These are phyloP conservation scores for Habropoda laboriosa DNA, from an alignment of 1,140 invertebrate genomes.

Conservation along the genomic window DNA sequence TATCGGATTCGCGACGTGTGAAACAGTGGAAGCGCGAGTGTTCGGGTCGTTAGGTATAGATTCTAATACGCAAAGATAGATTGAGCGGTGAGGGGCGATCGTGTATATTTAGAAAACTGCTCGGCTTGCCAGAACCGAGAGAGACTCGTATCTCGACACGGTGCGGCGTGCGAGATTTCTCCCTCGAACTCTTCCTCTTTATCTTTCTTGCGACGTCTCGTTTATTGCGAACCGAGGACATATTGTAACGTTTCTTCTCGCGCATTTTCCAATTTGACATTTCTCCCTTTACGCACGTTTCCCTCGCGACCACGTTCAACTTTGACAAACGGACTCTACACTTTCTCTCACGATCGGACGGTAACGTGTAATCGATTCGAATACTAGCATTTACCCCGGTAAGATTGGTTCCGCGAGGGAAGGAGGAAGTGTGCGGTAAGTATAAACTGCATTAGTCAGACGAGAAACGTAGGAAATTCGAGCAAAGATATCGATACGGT, in stretches of 20 bases:
- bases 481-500: slow-evolving; percentile 17
- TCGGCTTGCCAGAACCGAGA: slow-evolving; percentile 80
- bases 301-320: not conserved
- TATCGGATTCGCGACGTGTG: slow-evolving; percentile 5
- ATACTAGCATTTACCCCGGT: not conserved
- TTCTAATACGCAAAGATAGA: slow-evolving; percentile 82
- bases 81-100: slow-evolving; percentile 78
- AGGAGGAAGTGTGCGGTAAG: not conserved
- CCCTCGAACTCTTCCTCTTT: slow-evolving; percentile 31
- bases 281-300: no score
- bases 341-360: not conserved
- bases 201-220: not conserved
- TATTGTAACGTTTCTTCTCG: slow-evolving; percentile 17
- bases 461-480: slow-evolving; percentile 19
- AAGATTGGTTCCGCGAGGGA: not conserved
- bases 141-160: slow-evolving; percentile 58
- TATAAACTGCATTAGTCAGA: slow-evolving; percentile 18
- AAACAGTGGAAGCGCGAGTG: slow-evolving; percentile 53
- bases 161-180: slow-evolving; percentile 59
- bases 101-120: slow-evolving; percentile 81
- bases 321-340: no score
- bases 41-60: slow-evolving; percentile 73
- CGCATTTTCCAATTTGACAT: no score
- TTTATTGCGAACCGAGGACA: not conserved
- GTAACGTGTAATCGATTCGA: no score